phyloP scores from a whole-genome alignment of 2,797 vertebrate species.

The Pygocentrus nattereri region DNA sequence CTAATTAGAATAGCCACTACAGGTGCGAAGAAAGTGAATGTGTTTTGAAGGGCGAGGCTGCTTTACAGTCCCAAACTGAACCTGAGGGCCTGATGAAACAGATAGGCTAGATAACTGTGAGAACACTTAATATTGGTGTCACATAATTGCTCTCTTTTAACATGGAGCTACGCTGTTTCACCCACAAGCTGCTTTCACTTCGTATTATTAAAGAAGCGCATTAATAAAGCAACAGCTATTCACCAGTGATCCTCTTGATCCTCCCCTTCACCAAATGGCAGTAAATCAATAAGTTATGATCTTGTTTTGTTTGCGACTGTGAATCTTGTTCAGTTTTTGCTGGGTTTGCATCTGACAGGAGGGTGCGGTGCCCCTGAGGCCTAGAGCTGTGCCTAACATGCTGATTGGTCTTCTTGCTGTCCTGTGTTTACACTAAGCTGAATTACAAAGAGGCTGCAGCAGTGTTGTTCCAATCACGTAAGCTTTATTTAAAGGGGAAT shows the following conservation, averaged over 20 bases:
- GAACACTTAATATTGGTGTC: slow-evolving; percentile 18
- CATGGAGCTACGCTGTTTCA: not conserved
- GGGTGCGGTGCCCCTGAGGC: slow-evolving; percentile 14
- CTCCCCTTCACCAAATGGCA: not conserved
- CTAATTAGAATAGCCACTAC: not conserved
- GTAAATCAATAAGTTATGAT: not conserved
- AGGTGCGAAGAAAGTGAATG: not conserved
- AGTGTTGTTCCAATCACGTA: not conserved
- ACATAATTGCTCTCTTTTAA: not conserved
- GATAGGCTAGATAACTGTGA: slow-evolving; percentile 21
- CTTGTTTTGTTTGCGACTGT: not conserved
- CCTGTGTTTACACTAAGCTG: not conserved
- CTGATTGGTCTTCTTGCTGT: not conserved
- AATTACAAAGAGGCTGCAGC: not conserved
- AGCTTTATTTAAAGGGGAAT: not conserved
- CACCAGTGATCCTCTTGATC: too few relatives aligned
- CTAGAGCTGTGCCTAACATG: not conserved
- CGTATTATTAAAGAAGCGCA: not conserved
- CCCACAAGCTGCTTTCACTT: not conserved
- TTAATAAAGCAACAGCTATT: not conserved
- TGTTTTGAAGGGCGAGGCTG: not conserved
- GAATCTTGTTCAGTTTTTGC: not conserved
- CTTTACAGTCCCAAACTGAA: not conserved
- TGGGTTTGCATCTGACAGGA: not conserved
- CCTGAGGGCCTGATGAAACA: slow-evolving; percentile 16